A percentile compares a stretch with the other conserved stretches of the same genome.
Conservation (phyloP, 2,113 vertebrate genomes). For the Oncorhynchus masou region DNA sequence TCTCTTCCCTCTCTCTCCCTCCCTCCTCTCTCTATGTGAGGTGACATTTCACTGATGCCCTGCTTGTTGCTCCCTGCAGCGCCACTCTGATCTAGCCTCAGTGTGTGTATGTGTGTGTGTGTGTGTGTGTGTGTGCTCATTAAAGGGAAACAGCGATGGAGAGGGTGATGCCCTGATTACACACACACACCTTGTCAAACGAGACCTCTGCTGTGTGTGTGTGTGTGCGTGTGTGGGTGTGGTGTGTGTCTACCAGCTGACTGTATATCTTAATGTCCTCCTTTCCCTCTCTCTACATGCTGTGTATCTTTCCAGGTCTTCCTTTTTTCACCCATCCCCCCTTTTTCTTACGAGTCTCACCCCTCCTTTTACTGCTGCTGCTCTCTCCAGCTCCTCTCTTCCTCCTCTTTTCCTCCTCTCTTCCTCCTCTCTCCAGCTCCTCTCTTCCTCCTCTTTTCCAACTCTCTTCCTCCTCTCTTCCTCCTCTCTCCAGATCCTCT, state of each 20-base stretch:
- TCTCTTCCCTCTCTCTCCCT: conserved; percentile 7
- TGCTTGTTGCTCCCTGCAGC: conserved; percentile 65
- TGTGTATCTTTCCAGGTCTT: background rate
- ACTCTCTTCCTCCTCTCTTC: too few relatives aligned
- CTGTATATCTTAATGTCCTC: conserved; percentile 23
- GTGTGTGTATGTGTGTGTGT: conserved; percentile 36
- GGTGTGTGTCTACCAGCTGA: conserved; percentile 8
- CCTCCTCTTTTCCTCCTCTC: too few relatives aligned
- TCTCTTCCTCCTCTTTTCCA: too few relatives aligned
- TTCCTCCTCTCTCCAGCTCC: background rate
- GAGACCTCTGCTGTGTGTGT: conserved; percentile 55
- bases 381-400: conserved; percentile 20
- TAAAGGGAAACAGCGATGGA: conserved; percentile 51
- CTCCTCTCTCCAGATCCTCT: too few relatives aligned
- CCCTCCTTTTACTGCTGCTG: conserved; percentile 4
- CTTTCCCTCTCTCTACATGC: background rate
- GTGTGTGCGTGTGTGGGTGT: conserved; percentile 23
- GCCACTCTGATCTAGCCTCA: conserved; percentile 64
- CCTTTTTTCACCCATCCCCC: too few relatives aligned
- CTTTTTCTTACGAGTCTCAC: background rate
- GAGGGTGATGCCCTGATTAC: conserved; percentile 55
- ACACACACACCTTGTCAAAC: conserved; percentile 59
- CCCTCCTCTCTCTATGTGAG: conserved; percentile 39
- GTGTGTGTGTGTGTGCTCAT: conserved; percentile 61
- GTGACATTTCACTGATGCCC: conserved; percentile 75